Percentiles rank a stretch among this genome's conserved stretches.
Conservation (phyloP, 2,113 vertebrate species). For the Narcine bancroftii region DNA sequence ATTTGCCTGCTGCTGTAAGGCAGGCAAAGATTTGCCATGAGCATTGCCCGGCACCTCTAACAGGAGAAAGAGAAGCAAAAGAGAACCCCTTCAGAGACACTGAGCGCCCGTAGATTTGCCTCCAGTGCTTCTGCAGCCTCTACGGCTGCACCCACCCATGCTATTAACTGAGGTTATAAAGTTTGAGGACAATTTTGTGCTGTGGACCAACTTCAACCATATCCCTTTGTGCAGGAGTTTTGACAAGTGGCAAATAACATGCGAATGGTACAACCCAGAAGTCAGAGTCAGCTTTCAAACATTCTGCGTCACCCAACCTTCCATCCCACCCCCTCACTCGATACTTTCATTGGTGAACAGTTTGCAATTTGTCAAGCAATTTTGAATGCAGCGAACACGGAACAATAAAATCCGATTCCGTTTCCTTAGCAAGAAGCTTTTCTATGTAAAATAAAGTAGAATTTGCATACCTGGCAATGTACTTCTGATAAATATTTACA, state of each 20-base stretch:
- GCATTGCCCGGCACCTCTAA: too few relatives aligned
- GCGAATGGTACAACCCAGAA: neutral
- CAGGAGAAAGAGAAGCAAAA: too few relatives aligned
- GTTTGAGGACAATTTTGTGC: conserved; percentile 12
- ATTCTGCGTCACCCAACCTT: neutral
- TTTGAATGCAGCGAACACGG: neutral
- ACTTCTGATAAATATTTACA: conserved; percentile 99
- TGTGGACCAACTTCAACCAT: too few relatives aligned
- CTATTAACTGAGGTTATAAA: too few relatives aligned
- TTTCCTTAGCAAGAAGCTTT: neutral
- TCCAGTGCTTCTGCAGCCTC: too few relatives aligned
- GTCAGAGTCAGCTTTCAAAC: neutral
- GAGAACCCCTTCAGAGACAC: too few relatives aligned
- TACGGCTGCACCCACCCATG: neutral
- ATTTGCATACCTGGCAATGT: conserved; percentile 97
- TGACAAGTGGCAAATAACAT: neutral
- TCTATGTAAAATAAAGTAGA: conserved; percentile 40
- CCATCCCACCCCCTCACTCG: neutral
- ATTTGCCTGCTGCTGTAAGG: too few relatives aligned
- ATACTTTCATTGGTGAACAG: neutral
- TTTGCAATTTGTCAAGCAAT: neutral
- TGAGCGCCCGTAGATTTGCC: too few relatives aligned
- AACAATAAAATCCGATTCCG: neutral
- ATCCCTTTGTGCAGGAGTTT: neutral
- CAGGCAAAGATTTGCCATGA: too few relatives aligned